phyloP scores from a whole-genome alignment of 2,888 invertebrate genomes.

The Sthenelais limicola region DNA sequence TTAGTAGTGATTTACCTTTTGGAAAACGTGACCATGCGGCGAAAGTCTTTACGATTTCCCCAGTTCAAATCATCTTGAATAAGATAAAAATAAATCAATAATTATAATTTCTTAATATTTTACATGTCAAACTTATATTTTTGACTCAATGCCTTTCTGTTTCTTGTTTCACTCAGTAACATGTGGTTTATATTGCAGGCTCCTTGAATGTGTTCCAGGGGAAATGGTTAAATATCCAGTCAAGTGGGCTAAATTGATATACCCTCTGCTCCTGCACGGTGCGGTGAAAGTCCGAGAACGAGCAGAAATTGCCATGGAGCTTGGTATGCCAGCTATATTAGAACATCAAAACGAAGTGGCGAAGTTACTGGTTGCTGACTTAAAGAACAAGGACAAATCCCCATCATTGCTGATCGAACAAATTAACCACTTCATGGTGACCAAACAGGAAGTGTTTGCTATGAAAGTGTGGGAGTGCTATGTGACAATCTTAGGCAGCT shows the following conservation, averaged over 20 bases:
- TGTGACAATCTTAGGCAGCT: constrained; percentile 58
- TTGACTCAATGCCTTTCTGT: too few species aligned
- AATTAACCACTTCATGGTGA: constrained; percentile 56
- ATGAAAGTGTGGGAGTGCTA: constrained; percentile 60
- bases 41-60: neutral
- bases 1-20: neutral
- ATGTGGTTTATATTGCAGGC: constrained; percentile 51
- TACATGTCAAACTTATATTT: too few species aligned
- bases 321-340: constrained; percentile 48
- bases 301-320: constrained; percentile 55
- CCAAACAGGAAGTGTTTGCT: constrained; percentile 57
- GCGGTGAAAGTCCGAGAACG: constrained; percentile 59
- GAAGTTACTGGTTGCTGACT: constrained; percentile 52
- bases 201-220: constrained; percentile 58
- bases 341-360: constrained; percentile 52
- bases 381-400: constrained; percentile 52
- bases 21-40: neutral
- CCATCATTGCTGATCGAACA: constrained; percentile 46
- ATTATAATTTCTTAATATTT: too few species aligned
- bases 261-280: constrained; percentile 56
- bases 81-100: neutral
- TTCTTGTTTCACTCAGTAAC: neutral
- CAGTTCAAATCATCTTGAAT: neutral
- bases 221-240: constrained; percentile 53
- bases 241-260: constrained; percentile 58